A percentile compares a stretch with the other conserved stretches of the same genome.
These are phyloP conservation scores for Himalopsyche japonica DNA, from an alignment of 2,888 invertebrate species.

Conservation along the genomic window DNA sequence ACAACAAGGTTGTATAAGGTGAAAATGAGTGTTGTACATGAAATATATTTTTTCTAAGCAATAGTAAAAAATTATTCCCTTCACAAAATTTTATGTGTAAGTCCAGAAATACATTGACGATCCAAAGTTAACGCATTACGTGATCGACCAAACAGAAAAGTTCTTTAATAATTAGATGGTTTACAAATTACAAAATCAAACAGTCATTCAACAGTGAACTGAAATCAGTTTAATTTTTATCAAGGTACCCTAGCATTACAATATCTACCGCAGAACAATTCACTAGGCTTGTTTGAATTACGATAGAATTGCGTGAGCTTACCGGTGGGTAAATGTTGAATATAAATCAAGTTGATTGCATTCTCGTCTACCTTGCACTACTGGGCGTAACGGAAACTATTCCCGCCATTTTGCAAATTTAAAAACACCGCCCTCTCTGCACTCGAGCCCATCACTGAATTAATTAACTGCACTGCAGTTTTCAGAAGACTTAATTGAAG, in stretches of 20 bases:
- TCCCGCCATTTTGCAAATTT: conserved; percentile 29
- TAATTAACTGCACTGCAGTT: not conserved
- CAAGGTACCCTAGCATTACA: not conserved
- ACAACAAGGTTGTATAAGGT: not conserved
- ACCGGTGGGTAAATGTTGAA: conserved; percentile 52
- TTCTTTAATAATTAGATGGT: too few relatives aligned
- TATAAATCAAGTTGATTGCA: conserved; percentile 64
- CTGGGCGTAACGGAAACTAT: conserved; percentile 38
- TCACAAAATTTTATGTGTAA: too few relatives aligned
- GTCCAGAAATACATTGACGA: too few relatives aligned
- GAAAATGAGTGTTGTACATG: not conserved
- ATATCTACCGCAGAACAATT: not conserved
- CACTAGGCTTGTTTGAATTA: conserved; percentile 30
- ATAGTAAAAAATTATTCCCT: too few relatives aligned
- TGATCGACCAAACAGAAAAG: too few relatives aligned
- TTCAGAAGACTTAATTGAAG: not conserved
- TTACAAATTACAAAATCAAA: too few relatives aligned
- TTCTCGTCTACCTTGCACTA: conserved; percentile 36
- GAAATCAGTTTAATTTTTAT: too few relatives aligned
- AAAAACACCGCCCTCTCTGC: conserved; percentile 27
- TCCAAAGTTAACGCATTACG: too few relatives aligned
- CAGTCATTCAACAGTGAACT: too few relatives aligned
- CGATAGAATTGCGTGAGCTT: conserved; percentile 36
- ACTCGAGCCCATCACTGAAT: not conserved
- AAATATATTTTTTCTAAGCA: too few relatives aligned